Conservation (phyloP, 2,113 vertebrate species). For the Phocoena phocoena region DNA sequence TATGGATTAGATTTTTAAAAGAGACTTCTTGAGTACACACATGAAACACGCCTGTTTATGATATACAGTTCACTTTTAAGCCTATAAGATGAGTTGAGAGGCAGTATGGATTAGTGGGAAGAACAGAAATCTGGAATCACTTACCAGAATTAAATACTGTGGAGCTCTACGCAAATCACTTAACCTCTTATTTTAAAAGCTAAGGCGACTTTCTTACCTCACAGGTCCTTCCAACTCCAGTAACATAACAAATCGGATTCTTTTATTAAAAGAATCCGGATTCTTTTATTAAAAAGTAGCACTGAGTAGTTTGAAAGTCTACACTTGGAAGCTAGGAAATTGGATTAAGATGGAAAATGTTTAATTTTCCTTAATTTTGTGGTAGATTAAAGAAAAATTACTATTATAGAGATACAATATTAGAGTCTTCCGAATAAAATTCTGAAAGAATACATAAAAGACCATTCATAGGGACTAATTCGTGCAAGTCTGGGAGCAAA, state of each 20-base stretch:
- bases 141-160: not conserved
- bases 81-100: not conserved
- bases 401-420: not conserved
- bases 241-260: slow-evolving; percentile 20
- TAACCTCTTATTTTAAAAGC: not conserved
- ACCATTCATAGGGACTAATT: not conserved
- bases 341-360: not conserved
- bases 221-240: not conserved
- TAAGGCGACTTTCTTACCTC: not conserved
- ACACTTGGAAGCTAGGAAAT: not conserved
- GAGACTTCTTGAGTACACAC: not conserved
- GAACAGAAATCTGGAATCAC: not conserved
- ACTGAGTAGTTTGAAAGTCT: not conserved
- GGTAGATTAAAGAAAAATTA: slow-evolving; percentile 9
- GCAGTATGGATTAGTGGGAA: not conserved
- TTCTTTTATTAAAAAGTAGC: not conserved
- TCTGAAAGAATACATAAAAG: not conserved
- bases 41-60: not conserved
- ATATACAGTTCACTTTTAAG: not conserved
- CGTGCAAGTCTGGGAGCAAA: not conserved
- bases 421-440: not conserved
- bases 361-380: slow-evolving; percentile 49
- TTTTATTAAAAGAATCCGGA: not conserved
- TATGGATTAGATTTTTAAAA: not conserved
- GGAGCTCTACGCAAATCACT: not conserved